Base-by-base conservation (phyloP, 1,140 invertebrate species). In the Cydia strobilella region DNA sequence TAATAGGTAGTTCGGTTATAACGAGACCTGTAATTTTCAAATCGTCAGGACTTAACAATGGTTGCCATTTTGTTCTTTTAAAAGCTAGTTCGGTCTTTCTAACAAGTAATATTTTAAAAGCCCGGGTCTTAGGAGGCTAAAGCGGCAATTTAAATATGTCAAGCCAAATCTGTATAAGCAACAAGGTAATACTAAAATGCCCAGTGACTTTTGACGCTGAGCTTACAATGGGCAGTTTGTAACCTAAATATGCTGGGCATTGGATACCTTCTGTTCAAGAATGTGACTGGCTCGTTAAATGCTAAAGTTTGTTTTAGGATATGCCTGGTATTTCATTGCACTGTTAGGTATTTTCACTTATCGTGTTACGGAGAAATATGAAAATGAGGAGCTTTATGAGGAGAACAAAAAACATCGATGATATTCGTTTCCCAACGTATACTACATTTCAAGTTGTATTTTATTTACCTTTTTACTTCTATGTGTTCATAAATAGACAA, bases 151-250 rank as follows among this genome's bases (percentile, higher is more conserved):
- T 59, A 59, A 10, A 59, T 23, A 59, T 59, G 18, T 59, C 20
- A 45, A 54, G 51, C 20, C 4, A 59, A 59, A 59, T 59, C 20
- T 23, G 54, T 59, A 23, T 23, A 59, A 51, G 48, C 48, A 51
- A 59, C 54, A 59, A 59, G 54, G 18, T 23, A n/a, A n/a, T n/a
- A 59, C 54, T 59, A 59, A 59, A 59, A 9, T 59, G 54, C n/a
- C 3, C 20, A 59, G 54, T 59, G 20, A 23, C 54, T 59, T 54
- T 59, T 59, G 20, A 59, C 18, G 18, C 20, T 54, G 20, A 59
- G 54, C 54, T 20, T 59, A 59, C 54, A 59, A 20, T 23, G 20
- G 54, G 2, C 54, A 59, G 54, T 59, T 59, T 23, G 54, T 59
- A 59, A 59, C 54, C 54, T 59, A 23, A 59, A 23, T 59, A 59